Percentiles rank a stretch among this genome's conserved stretches.
These are phyloP conservation scores for Platerodrilus igneus DNA, from an alignment of 2,888 invertebrate species.

Conservation along the genomic window DNA sequence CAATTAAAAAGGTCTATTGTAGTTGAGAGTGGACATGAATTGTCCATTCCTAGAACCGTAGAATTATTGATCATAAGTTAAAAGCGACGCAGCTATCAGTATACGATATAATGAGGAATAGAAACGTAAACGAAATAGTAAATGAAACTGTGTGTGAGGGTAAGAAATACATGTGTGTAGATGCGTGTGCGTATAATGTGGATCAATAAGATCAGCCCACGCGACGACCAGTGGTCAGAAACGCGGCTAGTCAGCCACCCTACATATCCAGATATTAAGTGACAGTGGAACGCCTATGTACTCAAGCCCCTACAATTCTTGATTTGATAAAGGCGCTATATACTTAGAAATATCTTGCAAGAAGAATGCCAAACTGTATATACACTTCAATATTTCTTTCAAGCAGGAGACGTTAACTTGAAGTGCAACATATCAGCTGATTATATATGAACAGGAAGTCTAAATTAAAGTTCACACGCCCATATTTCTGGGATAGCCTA, in stretches of 20 bases:
- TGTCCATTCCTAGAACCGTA: slow-evolving; percentile 40
- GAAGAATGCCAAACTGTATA: too few relatives aligned
- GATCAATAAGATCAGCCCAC: slow-evolving; percentile 49
- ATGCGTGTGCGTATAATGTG: slow-evolving; percentile 40
- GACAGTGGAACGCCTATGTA: slow-evolving; percentile 48
- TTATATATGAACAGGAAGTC: too few relatives aligned
- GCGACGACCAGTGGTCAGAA: slow-evolving; percentile 49
- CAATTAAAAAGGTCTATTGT: too few relatives aligned
- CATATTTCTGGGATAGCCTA: too few relatives aligned
- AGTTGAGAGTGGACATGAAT: slow-evolving; percentile 31
- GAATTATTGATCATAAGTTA: slow-evolving; percentile 48
- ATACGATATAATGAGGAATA: slow-evolving; percentile 47
- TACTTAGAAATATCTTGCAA: too few relatives aligned
- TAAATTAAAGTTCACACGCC: too few relatives aligned
- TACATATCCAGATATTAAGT: slow-evolving; percentile 45
- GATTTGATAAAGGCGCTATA: too few relatives aligned
- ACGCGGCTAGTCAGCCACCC: slow-evolving; percentile 44
- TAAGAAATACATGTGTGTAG: slow-evolving; percentile 40
- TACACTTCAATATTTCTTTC: too few relatives aligned
- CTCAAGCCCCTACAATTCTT: too few relatives aligned
- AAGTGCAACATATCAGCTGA: too few relatives aligned
- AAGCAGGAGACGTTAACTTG: too few relatives aligned
- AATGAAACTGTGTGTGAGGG: slow-evolving; percentile 37
- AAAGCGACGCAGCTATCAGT: slow-evolving; percentile 44
- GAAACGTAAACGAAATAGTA: slow-evolving; percentile 47